Percentiles rank a stretch among this genome's conserved stretches.
These are phyloP conservation scores for Drosophila mauritiana DNA, from an alignment of 1,140 invertebrate species.

Conservation along the genomic window DNA sequence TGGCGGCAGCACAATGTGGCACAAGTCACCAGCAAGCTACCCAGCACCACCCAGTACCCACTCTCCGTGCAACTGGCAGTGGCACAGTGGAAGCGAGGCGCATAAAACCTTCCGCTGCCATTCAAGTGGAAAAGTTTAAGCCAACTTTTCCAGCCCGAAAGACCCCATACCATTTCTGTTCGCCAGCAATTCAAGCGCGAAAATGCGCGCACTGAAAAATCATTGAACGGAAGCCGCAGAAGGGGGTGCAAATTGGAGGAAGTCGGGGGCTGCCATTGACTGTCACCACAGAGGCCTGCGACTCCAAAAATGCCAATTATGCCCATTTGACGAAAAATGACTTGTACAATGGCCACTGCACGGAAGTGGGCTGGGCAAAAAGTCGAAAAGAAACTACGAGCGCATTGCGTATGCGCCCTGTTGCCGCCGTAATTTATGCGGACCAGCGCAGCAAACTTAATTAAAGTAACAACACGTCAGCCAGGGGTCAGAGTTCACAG, in stretches of 20 bases:
- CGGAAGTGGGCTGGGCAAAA: constrained; percentile 1
- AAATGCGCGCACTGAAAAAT: constrained; percentile 69
- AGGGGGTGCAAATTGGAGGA: constrained; percentile 2
- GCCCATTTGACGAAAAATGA: constrained; percentile 45
- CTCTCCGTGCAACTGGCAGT: constrained; percentile 1
- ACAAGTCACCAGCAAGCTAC: constrained; percentile 12
- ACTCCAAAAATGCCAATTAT: constrained; percentile 72
- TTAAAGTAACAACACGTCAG: constrained; percentile 53
- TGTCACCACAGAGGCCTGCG: constrained; percentile 45
- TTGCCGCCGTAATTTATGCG: constrained; percentile 35
- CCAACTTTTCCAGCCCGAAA: constrained; percentile 59
- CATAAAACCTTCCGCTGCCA: constrained; percentile 81
- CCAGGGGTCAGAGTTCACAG: constrained; percentile 44
- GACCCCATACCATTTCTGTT: neutral
- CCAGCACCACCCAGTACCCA: neutral
- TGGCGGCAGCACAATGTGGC: constrained; percentile 61
- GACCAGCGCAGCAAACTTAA: constrained; percentile 43
- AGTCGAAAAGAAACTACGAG: constrained; percentile 11
- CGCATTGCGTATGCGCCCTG: constrained; percentile 59
- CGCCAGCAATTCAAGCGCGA: constrained; percentile 53
- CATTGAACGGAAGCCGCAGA: constrained; percentile 50
- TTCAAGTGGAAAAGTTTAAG: constrained; percentile 82
- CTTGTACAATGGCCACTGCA: constrained; percentile 20
- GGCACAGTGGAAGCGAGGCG: constrained; percentile 39
- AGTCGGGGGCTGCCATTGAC: constrained; percentile 33